Conservation (phyloP, 2,888 invertebrate species). For the Cerastis rubricosa region DNA sequence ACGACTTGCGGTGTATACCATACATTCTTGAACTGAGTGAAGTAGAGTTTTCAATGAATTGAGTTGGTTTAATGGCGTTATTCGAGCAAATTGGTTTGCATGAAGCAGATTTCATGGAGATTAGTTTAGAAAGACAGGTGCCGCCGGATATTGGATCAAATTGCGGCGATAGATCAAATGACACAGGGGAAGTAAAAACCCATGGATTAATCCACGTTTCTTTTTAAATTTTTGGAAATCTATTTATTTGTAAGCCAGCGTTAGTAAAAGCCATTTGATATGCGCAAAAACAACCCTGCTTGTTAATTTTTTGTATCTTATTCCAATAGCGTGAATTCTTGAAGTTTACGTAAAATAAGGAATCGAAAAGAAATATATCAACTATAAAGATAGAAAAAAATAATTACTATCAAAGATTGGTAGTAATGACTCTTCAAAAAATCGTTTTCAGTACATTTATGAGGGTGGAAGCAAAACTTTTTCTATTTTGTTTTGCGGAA, state of each 20-base stretch:
- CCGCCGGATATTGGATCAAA: not conserved
- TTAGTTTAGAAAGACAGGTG: not conserved
- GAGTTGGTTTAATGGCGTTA: not conserved
- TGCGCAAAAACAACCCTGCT: not conserved
- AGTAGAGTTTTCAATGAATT: conserved; percentile 10
- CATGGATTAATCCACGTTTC: not conserved
- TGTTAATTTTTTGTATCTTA: not conserved
- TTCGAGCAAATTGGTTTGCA: not conserved
- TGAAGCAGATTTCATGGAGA: not conserved
- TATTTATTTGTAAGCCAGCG: not conserved
- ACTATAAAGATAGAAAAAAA: not conserved
- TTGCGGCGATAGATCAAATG: not conserved
- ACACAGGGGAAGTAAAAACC: not conserved
- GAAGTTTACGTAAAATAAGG: not conserved
- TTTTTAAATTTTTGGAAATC: not conserved
- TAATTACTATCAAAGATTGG: not conserved
- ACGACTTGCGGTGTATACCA: not conserved
- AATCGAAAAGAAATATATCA: not conserved
- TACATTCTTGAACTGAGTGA: not conserved
- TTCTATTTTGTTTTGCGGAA: conserved; percentile 12
- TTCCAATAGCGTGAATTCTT: not conserved
- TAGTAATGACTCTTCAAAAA: conserved; percentile 21
- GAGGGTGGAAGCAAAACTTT: conserved; percentile 1
- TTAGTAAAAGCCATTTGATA: not conserved
- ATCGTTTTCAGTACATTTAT: conserved; percentile 34